phyloP scores from a whole-genome alignment of 2,888 invertebrate species.

The Microctonus brassicae region DNA sequence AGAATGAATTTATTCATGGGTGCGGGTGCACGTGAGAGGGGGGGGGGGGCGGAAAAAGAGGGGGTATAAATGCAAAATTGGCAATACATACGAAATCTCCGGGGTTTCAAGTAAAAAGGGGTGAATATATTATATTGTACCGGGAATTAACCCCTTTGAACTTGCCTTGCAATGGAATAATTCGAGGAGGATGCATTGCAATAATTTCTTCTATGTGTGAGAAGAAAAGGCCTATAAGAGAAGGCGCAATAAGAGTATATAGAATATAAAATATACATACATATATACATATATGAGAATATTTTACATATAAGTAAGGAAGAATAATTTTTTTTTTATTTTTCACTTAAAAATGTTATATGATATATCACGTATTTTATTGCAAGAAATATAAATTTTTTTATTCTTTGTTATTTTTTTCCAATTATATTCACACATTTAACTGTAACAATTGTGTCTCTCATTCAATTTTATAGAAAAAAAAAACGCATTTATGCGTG shows the following conservation, averaged over 20 bases:
- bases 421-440: background rate
- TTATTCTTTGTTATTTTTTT: background rate
- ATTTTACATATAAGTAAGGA: background rate
- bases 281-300: background rate
- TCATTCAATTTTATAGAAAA: conserved; percentile 45
- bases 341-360: background rate
- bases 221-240: background rate
- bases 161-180: conserved; percentile 64
- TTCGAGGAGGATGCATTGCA: conserved; percentile 60
- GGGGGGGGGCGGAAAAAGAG: conserved; percentile 39
- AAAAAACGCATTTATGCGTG: conserved; percentile 59
- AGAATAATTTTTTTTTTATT: background rate
- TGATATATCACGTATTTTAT: background rate
- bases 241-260: background rate
- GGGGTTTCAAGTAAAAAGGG: conserved; percentile 69
- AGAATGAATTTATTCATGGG: conserved; percentile 70
- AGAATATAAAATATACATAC: too few species aligned
- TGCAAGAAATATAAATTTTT: background rate
- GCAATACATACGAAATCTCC: conserved; percentile 70
- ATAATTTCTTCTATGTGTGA: conserved; percentile 50
- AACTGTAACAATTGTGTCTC: background rate
- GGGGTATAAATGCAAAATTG: conserved; percentile 70
- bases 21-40: conserved; percentile 38
- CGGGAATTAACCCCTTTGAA: conserved; percentile 66
- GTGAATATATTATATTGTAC: conserved; percentile 68